phyloP scores from a whole-genome alignment of 2,113 vertebrate genomes.

The Xenopus laevis region DNA sequence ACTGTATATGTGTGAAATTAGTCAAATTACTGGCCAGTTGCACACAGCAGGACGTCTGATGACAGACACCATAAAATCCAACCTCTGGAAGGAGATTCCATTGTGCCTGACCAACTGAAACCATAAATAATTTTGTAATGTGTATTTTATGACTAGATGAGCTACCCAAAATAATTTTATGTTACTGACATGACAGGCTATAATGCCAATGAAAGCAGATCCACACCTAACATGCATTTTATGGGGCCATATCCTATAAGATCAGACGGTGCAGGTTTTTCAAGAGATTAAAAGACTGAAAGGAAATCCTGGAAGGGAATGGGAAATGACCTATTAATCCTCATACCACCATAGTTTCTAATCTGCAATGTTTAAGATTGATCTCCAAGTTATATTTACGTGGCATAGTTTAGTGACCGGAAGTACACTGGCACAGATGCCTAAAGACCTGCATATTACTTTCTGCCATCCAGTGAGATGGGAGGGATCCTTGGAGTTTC shows the following conservation, averaged over 20 bases:
- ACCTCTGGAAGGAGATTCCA: too few relatives aligned
- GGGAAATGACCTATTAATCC: slow-evolving; percentile 66
- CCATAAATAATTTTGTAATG: slow-evolving; percentile 19
- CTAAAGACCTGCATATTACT: not conserved
- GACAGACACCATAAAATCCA: too few relatives aligned
- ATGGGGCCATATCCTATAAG: slow-evolving; percentile 40
- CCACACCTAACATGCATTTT: not conserved
- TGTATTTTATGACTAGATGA: slow-evolving; percentile 19
- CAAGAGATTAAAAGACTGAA: slow-evolving; percentile 44
- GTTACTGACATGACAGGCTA: not conserved
- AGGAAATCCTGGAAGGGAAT: slow-evolving; percentile 50
- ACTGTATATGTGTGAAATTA: too few relatives aligned
- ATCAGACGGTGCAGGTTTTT: slow-evolving; percentile 54
- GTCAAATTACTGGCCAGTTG: too few relatives aligned
- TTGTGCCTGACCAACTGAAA: too few relatives aligned
- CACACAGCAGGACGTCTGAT: too few relatives aligned
- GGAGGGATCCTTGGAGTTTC: slow-evolving; percentile 49
- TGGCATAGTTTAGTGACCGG: slow-evolving; percentile 49
- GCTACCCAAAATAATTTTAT: slow-evolving; percentile 9
- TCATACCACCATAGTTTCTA: slow-evolving; percentile 54
- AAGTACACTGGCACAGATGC: slow-evolving; percentile 54
- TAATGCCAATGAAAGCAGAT: slow-evolving; percentile 5
- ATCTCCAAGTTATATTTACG: slow-evolving; percentile 47
- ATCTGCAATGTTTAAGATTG: slow-evolving; percentile 58
- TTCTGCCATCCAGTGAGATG: slow-evolving; percentile 12